Evolutionary conservation across 2,113 vertebrate genomes (phyloP).

Genomic region (Pelobates fuscus): DNA sequence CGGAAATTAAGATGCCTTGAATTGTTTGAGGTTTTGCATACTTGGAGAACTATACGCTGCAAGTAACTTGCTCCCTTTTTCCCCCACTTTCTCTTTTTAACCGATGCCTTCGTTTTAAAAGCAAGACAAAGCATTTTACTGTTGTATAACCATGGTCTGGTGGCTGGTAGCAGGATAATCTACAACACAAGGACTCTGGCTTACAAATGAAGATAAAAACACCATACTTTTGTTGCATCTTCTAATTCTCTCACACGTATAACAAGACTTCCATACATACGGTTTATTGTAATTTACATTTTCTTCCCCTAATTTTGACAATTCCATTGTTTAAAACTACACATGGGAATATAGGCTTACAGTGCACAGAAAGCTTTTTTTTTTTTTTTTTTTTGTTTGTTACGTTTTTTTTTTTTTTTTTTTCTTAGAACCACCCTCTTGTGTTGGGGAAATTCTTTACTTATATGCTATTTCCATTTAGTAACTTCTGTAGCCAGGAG

Average conservation of each 20-base stretch:
- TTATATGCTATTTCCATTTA: slow-evolving; percentile 84
- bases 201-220: slow-evolving; percentile 73
- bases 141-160: slow-evolving; percentile 86
- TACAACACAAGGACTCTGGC: slow-evolving; percentile 70
- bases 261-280: slow-evolving; percentile 73
- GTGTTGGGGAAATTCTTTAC: slow-evolving; percentile 75
- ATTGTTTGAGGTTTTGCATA: slow-evolving; percentile 80
- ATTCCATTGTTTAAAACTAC: slow-evolving; percentile 76
- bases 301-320: slow-evolving; percentile 78
- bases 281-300: slow-evolving; percentile 74
- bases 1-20: slow-evolving; percentile 80
- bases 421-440: slow-evolving; percentile 74
- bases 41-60: slow-evolving; percentile 75
- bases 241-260: slow-evolving; percentile 72
- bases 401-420: slow-evolving; percentile 68
- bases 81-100: slow-evolving; percentile 60
- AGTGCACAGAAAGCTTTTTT: slow-evolving; percentile 85
- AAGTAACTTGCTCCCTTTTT: slow-evolving; percentile 68
- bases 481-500: slow-evolving; percentile 83
- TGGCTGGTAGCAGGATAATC: slow-evolving; percentile 76
- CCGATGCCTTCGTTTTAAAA: slow-evolving; percentile 73
- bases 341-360: slow-evolving; percentile 77
- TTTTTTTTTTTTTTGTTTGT: slow-evolving; percentile 69
- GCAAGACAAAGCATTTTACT: slow-evolving; percentile 74
- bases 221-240: slow-evolving; percentile 75